Conservation (phyloP, 2,888 invertebrate genomes). For the Eueremaeus valkanovi region DNA sequence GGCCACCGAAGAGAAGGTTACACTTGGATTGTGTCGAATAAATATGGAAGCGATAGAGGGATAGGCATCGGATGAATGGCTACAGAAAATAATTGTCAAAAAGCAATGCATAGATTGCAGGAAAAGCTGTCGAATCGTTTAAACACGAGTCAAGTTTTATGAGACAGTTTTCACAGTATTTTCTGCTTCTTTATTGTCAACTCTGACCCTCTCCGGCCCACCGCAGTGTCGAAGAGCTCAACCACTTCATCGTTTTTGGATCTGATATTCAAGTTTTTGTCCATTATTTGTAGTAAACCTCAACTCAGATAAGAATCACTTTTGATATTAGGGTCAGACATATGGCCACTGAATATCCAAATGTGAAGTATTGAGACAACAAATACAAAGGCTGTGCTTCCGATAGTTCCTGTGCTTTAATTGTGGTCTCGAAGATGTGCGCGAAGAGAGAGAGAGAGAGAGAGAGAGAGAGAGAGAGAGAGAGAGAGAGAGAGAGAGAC, state of each 20-base stretch:
- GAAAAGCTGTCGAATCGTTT: not conserved
- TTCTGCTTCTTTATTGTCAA: not conserved
- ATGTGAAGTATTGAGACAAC: no score
- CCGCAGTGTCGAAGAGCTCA: constrained; percentile 3
- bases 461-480: no score
- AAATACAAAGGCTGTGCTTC: not conserved
- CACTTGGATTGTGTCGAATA: not conserved
- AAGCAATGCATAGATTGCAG: not conserved
- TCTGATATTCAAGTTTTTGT: not conserved
- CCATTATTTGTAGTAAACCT: not conserved
- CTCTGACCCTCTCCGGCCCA: not conserved
- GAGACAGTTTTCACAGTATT: constrained; percentile 3
- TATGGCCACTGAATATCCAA: not conserved
- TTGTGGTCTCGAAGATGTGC: not conserved
- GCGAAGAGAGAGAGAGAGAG: no score
- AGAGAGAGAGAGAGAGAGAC: no score
- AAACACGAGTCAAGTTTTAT: constrained; percentile 10
- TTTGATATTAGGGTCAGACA: not conserved
- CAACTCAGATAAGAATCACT: not conserved
- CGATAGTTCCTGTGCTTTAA: not conserved
- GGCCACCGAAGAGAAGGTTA: not conserved
- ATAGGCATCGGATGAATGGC: not conserved
- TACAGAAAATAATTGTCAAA: not conserved
- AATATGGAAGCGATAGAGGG: not conserved
- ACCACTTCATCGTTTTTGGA: not conserved